Evolutionary conservation across 1,140 invertebrate species (phyloP), one percentile per base, ranked within the genome.

Genomic region (Drosophila funebris): DNA sequence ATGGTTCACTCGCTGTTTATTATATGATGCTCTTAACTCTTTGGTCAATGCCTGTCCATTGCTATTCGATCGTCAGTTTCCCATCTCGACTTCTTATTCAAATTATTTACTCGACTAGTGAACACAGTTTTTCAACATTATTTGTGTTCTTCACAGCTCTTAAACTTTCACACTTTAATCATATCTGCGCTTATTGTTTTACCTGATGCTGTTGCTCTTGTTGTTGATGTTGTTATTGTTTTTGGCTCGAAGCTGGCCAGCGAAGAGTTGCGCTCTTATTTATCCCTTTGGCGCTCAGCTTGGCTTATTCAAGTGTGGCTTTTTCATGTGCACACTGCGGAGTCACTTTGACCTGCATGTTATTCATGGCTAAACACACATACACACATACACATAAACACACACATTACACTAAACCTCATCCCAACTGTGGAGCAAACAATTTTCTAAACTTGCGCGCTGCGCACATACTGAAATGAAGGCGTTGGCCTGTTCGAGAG

Each of bases 341-440:
- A 76, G 73, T 83, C 68, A 68, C 75, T 83, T 87, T 84, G 78
- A 87, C 75, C 83, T 82, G 83, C 72, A 87, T 88, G 82, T 88
- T 87, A 88, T 87, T 88, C 83, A 87, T 87, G 78, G 72, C 64
- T 78, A 88, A 83, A 39, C 68, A 83, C 66, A 84, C 61, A 84
- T 31, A 56, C 36, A 66, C 48, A 54, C 43, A n/a, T 43, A 44
- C 41, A 44, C 9, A 37, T 6, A 57, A n/a, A 60, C 52, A 33
- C 44, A 52, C 46, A 43, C 22, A 66, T 44, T 39, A 61, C 54
- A 77, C 73, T 76, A 62, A 64, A 46, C 61, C 68, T 50, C 61
- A 44, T 68, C 29, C 66, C 66, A 76, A 77, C 81, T 76, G 81
- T 66, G 70, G 80, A 75, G 60, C 82, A 72, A 87, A 82, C 78